Evolutionary conservation across 2,797 vertebrate genomes (phyloP), one percentile per base, ranked within the genome.

Genomic region (Synanceia verrucosa): DNA sequence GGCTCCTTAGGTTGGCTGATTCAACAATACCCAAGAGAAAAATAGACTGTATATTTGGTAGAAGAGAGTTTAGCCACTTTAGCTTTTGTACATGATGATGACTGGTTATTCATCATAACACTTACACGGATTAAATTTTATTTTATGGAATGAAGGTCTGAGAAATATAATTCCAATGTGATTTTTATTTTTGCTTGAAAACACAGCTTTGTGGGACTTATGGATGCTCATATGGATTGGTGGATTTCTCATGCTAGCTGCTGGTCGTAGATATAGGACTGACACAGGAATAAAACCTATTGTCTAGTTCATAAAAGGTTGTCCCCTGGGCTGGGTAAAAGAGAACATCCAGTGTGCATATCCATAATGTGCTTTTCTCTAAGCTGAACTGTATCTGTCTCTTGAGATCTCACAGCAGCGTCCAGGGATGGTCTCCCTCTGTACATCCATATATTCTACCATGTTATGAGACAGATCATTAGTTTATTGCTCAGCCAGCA

Each of bases 401-500:
- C 43, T 33, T 53, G 53, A 75, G 76, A 48, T 70, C 56, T 62
- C 36, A 6, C 21, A 37, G 70, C 57, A 43, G 18, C 46, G 36
- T 41, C 56, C 47, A 24, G 65, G 33, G 60, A 79, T 34, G 14
- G 53, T 65, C 46, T 72, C 33, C 19, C 46, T 87, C 39, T 70
- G 65, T 73, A 73, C 44, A 21, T 65, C 2, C 66, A 43, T 68
- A 69, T 71, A 78, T 79, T 59, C 65, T 8, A 18, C 59, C 24
- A 28, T 26, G 28, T 79, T 66, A 78, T 4, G 57, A 79, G 67
- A 79, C 64, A 81, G 55, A 73, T 69, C 83, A 79, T 81, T 85
- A 75, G 64, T 67, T 89, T 83, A 86, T 87, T 85, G 80, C 83
- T 80, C 79, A 78, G 56, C 65, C 76, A 82, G 70, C 70, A 77